phyloP scores from a whole-genome alignment of 2,888 invertebrate species.

The Lottia gigantea region DNA sequence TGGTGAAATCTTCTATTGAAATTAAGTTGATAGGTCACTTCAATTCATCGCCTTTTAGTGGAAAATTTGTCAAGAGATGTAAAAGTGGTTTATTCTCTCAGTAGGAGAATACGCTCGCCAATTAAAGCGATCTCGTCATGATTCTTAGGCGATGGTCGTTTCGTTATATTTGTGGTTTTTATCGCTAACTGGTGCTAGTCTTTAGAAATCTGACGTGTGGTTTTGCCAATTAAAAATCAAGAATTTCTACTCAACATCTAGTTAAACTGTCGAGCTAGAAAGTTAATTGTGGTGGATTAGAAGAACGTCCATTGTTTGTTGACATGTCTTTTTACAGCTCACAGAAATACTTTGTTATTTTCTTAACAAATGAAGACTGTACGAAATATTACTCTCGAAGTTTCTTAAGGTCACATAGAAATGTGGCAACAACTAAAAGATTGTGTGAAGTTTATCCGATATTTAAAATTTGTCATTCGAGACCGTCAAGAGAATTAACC shows the following conservation, averaged over 20 bases:
- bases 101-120: not conserved
- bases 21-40: constrained; percentile 9
- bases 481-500: too few relatives aligned
- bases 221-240: constrained; percentile 8
- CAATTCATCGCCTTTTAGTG: not conserved
- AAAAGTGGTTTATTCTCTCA: not conserved
- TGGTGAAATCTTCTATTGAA: not conserved
- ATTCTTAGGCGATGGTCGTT: not conserved
- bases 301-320: too few relatives aligned
- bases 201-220: constrained; percentile 1
- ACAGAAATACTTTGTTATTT: too few relatives aligned
- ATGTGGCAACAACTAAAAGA: too few relatives aligned
- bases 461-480: too few relatives aligned
- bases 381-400: too few relatives aligned
- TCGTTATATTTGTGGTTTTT: constrained; percentile 7
- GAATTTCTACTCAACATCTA: not conserved
- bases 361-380: too few relatives aligned
- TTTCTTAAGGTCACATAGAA: too few relatives aligned
- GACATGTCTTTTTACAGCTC: too few relatives aligned
- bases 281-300: constrained; percentile 3
- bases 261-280: not conserved
- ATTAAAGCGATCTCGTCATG: not conserved
- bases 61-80: not conserved
- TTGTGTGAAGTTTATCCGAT: too few relatives aligned
- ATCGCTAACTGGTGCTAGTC: not conserved